phyloP scores from a whole-genome alignment of 37 sponge, comb jelly and placozoan genomes.

The Petrosia ficiformis region DNA sequence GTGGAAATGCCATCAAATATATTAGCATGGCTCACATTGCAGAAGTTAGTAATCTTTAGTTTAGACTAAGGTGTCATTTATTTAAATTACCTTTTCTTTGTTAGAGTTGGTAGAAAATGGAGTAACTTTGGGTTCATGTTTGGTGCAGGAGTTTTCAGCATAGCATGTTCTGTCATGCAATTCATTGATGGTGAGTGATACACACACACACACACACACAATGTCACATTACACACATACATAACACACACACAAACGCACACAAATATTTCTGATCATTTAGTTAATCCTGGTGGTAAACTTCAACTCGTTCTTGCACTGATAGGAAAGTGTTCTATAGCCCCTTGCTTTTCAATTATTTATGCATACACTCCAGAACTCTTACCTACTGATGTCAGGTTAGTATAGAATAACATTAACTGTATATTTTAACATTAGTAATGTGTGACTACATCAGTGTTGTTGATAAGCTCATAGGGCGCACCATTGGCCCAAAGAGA shows the following conservation, averaged over 20 bases:
- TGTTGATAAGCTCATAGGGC: no score
- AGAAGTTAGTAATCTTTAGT: conserved; percentile 16
- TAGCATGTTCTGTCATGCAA: neutral
- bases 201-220: no score
- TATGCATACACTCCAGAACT: conserved; percentile 69
- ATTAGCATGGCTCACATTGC: conserved; percentile 8
- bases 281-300: neutral
- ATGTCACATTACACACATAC: no score
- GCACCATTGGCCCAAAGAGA: no score
- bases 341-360: conserved; percentile 45
- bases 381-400: conserved; percentile 78
- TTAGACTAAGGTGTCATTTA: no score
- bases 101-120: conserved; percentile 44
- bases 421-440: neutral
- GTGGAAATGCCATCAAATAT: conserved; percentile 47
- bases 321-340: conserved; percentile 48
- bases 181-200: no score
- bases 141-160: neutral
- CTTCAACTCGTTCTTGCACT: conserved; percentile 8
- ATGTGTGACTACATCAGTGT: no score
- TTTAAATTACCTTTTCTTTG: neutral
- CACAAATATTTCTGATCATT: no score
- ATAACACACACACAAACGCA: no score
- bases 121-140: conserved; percentile 3
- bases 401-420: neutral